A percentile compares a stretch with the other conserved stretches of the same genome.
Evolutionary conservation across 2,888 invertebrate species (phyloP).

Genomic region (Hirtodrosophila trivittata): DNA sequence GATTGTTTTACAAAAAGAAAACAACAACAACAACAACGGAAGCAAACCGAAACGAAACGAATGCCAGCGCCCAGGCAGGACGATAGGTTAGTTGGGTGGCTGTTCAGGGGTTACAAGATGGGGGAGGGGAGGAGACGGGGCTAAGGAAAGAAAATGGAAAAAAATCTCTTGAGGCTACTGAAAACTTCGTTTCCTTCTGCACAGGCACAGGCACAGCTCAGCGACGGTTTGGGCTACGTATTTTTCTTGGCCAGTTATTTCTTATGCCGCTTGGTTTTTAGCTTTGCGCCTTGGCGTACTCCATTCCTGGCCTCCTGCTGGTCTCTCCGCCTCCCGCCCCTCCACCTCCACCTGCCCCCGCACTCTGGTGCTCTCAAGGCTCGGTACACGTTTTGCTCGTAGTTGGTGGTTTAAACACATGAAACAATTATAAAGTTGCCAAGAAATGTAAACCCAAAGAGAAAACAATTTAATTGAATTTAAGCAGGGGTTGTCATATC

Average conservation of each 20-base stretch:
- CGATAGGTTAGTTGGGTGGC: not conserved
- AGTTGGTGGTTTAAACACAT: conserved; percentile 77
- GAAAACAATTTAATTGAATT: conserved; percentile 79
- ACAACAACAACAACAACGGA: conserved; percentile 28
- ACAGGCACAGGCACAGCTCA: conserved; percentile 4
- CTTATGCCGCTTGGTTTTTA: conserved; percentile 72
- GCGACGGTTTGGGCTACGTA: conserved; percentile 17
- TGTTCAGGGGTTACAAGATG: conserved; percentile 1
- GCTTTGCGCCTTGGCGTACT: conserved; percentile 65
- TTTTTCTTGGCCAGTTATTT: conserved; percentile 71
- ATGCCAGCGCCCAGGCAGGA: conserved; percentile 30
- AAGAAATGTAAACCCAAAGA: conserved; percentile 77
- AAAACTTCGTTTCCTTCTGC: conserved; percentile 56
- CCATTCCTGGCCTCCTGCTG: conserved; percentile 6
- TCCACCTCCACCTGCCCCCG: not conserved
- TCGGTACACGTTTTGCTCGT: conserved; percentile 32
- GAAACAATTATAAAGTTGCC: conserved; percentile 78
- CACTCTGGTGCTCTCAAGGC: conserved; percentile 12
- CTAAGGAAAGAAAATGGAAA: conserved; percentile 38
- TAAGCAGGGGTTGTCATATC: conserved; percentile 79
- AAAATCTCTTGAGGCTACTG: conserved; percentile 77
- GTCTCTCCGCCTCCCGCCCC: conserved; percentile 5
- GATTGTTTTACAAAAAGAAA: conserved; percentile 72
- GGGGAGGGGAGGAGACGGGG: conserved; percentile 5
- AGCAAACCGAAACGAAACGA: conserved; percentile 43